Evolutionary conservation across 2,888 invertebrate species (phyloP).

Genomic region (Tiphia femorata): DNA sequence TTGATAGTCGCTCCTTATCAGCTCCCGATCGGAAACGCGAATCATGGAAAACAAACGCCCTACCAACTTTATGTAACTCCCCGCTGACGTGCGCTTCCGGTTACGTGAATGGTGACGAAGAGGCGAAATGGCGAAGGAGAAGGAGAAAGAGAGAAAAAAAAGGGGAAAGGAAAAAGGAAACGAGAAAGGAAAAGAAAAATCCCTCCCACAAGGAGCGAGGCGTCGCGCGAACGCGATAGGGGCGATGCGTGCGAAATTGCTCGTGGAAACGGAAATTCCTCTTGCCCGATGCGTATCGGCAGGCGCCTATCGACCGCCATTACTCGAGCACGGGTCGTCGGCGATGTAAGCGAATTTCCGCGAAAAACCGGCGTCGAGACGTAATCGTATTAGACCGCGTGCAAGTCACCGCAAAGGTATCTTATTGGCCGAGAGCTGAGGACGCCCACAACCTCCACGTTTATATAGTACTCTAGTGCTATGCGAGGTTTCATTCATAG

Average conservation of each 20-base stretch:
- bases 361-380: conserved; percentile 41
- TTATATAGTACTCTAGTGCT: conserved; percentile 62
- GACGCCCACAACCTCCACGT: conserved; percentile 62
- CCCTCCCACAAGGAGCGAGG: too few relatives aligned
- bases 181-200: not conserved
- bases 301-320: not conserved
- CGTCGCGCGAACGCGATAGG: not conserved
- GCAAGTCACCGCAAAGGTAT: conserved; percentile 37
- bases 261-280: too few relatives aligned
- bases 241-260: not conserved
- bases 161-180: not conserved
- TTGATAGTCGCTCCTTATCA: too few relatives aligned
- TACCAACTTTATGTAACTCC: too few relatives aligned
- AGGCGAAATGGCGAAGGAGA: too few relatives aligned
- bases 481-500: conserved; percentile 64
- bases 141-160: not conserved
- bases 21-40: too few relatives aligned
- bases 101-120: too few relatives aligned
- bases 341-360: conserved; percentile 34
- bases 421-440: conserved; percentile 58
- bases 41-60: too few relatives aligned
- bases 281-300: too few relatives aligned
- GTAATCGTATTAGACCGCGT: conserved; percentile 41
- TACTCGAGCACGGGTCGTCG: not conserved
- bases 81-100: too few relatives aligned